Evolutionary conservation across 2,113 vertebrate species (phyloP).

Genomic region (Seriola quinqueradiata): DNA sequence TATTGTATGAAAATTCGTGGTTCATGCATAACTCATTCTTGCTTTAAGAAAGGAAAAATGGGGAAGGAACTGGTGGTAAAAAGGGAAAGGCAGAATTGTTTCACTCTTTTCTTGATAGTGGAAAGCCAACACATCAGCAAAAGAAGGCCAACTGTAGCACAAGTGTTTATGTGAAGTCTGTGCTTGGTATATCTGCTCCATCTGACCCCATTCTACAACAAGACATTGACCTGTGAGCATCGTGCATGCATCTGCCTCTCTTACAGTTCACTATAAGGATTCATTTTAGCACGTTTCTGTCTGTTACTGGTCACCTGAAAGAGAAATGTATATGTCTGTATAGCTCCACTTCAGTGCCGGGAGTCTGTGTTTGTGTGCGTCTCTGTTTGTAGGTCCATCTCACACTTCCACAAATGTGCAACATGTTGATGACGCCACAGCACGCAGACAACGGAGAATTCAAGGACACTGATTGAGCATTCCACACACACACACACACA

Average conservation of each 20-base stretch:
- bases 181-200: not conserved
- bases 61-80: not conserved
- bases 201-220: conserved; percentile 7
- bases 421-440: conserved; percentile 45
- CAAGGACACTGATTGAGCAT: conserved; percentile 65
- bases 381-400: conserved; percentile 25
- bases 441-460: conserved; percentile 24
- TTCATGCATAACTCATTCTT: not conserved
- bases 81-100: not conserved
- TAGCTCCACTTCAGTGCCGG: not conserved
- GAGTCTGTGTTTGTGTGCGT: not conserved
- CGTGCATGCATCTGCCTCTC: not conserved
- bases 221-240: not conserved
- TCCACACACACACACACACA: conserved; percentile 25
- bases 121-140: not conserved
- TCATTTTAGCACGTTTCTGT: not conserved
- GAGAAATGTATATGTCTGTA: conserved; percentile 18
- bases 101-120: conserved; percentile 1
- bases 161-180: not conserved
- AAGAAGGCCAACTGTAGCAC: not conserved
- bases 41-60: not conserved
- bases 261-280: not conserved
- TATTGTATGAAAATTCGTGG: not conserved
- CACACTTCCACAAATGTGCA: conserved; percentile 61
- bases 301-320: conserved; percentile 13